Evolutionary conservation across 2,888 invertebrate species (phyloP).

Genomic region (Cynaeus angustus): DNA sequence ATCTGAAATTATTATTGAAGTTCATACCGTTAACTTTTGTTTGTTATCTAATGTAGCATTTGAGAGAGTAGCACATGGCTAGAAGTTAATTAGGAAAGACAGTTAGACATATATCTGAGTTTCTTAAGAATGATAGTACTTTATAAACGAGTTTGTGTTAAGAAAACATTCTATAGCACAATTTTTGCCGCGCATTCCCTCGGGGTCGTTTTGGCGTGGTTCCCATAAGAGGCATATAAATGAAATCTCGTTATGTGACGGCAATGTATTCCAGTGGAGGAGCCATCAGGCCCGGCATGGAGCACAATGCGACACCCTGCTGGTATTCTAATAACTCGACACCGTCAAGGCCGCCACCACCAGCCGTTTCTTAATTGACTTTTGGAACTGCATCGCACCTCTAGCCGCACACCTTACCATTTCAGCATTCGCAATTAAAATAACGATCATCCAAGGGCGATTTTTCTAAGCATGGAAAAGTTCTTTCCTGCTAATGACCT

Average conservation of each 20-base stretch:
- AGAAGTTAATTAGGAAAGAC: no score
- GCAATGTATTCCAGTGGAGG: constrained; percentile 43
- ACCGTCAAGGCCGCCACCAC: constrained; percentile 59
- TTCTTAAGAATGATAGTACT: not conserved
- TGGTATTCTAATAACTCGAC: constrained; percentile 63
- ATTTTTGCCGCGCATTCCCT: constrained; percentile 17
- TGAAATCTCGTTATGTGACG: constrained; percentile 51
- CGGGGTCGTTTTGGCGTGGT: constrained; percentile 30
- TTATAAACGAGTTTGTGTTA: not conserved
- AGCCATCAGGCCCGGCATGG: constrained; percentile 47
- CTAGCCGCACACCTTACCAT: constrained; percentile 50
- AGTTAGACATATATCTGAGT: no score
- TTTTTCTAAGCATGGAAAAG: constrained; percentile 37
- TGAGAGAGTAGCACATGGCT: no score
- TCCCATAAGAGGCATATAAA: constrained; percentile 46
- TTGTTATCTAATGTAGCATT: no score
- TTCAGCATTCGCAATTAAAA: constrained; percentile 57
- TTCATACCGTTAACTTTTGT: no score
- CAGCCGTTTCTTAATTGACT: constrained; percentile 60
- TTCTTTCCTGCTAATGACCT: constrained; percentile 38
- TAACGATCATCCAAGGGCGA: constrained; percentile 50
- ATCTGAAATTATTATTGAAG: no score
- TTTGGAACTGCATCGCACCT: constrained; percentile 61
- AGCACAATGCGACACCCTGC: constrained; percentile 61
- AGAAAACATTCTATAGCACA: not conserved